Evolutionary conservation across 2,888 invertebrate genomes (phyloP), one percentile per base, ranked within the genome.

Genomic region (Chaetogeoica ovagalla): DNA sequence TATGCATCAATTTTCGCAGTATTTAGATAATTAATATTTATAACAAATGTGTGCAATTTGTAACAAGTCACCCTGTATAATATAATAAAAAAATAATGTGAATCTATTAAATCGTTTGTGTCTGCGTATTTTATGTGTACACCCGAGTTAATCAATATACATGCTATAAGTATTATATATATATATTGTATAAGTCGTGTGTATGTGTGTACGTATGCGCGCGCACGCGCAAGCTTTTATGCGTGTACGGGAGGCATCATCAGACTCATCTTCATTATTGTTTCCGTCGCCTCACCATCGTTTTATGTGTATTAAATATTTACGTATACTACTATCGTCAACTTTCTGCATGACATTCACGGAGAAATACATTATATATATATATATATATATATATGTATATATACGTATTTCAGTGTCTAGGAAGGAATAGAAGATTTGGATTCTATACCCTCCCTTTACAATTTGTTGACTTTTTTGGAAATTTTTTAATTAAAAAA

Each of bases 31-130:
- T 30, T 30, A 30, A 30, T 30, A 30, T 30, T 30, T n/a, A n/a
- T n/a, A n/a, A n/a, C n/a, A n/a, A n/a, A n/a, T n/a, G n/a, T 39
- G 39, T n/a, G 5, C 37, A 55, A 17, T 37, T 37, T 57, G 37
- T 70, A 37, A 65, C 30, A 1, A 30, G 30, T 30, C 30, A 30
- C 30, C 30, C 30, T 30, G 30, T 30, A 30, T 30, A 30, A 63
- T 65, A 57, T 57, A 55, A 65, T 55, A 55, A 74, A 74, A n/a
- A 65, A 74, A 63, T 74, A 74, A 74, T 65, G 74, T 57, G 55
- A 55, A 74, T 39, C 55, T 52, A 55, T 74, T 74, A 74, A 74
- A 74, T 55, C 52, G 52, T 74, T 63, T 52, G 52, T 63, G 62
- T 65, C 52, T 19, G 37, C 55, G 55, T 55, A 57, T 74, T 65